Conservation (phyloP, 2,113 vertebrate genomes). For the Paramormyrops kingsleyae region DNA sequence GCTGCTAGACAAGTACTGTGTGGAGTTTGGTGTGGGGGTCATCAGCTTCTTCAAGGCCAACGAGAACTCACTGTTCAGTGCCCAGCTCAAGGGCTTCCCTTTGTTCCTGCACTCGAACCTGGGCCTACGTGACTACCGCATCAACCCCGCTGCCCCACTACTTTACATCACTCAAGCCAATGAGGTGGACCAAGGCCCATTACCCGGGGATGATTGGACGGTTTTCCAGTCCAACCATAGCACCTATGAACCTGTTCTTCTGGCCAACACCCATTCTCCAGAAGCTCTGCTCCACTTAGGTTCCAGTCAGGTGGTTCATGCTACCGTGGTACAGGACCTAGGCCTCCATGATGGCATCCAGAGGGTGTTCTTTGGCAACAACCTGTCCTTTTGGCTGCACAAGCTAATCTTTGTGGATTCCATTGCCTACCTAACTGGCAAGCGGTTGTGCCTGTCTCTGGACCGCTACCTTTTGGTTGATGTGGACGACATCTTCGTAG, state of each 20-base stretch:
- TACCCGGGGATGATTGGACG: conserved; percentile 96
- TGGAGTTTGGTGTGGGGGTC: conserved; percentile 86
- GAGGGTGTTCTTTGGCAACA: conserved; percentile 89
- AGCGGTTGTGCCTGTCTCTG: conserved; percentile 82
- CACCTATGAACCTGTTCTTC: conserved; percentile 89
- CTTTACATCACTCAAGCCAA: conserved; percentile 90
- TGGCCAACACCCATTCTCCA: conserved; percentile 81
- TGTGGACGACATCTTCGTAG: conserved; percentile 96
- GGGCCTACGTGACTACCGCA: conserved; percentile 86
- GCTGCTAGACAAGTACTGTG: conserved; percentile 89
- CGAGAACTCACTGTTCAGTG: conserved; percentile 89
- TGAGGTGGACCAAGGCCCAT: conserved; percentile 81
- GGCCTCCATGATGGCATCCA: conserved; percentile 93
- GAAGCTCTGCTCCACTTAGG: conserved; percentile 70
- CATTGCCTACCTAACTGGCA: conserved; percentile 88
- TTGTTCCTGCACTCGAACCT: conserved; percentile 90
- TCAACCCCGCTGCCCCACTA: conserved; percentile 85
- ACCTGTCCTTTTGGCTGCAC: conserved; percentile 92
- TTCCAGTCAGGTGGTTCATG: conserved; percentile 67
- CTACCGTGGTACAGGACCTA: conserved; percentile 90
- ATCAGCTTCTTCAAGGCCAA: conserved; percentile 95
- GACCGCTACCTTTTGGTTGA: conserved; percentile 92
- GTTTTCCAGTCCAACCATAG: conserved; percentile 97
- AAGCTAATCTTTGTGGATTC: conserved; percentile 92
- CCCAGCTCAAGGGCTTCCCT: conserved; percentile 94